Evolutionary conservation across 2,888 invertebrate species (phyloP), one percentile per base, ranked within the genome.

Genomic region (Pecten maximus): DNA sequence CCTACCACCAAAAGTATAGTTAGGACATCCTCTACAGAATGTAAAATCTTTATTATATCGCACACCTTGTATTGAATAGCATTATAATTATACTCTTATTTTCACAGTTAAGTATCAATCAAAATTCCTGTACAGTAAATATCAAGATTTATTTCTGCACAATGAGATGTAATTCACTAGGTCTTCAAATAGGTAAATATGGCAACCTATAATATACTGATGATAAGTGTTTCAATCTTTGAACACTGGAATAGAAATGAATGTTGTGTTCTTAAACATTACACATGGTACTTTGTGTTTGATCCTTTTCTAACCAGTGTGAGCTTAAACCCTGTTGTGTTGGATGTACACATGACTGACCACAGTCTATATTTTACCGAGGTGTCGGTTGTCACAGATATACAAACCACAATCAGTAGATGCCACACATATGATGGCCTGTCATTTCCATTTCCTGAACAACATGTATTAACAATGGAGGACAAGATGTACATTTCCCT

Each of bases 361-460:
- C 74, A 74, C 74, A 74, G 23, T 10, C 8, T 28, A 35, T 23
- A 48, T 74, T 35, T 35, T 74, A 74, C 35, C 35, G 35, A 74
- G 74, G 74, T 74, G 74, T 74, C 74, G 28, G 74, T 74, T 74
- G 74, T 74, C 74, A 74, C 74, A 74, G 23, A 74, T 60, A 60
- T 74, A 74, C 74, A 74, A 35, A 74, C 74, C 23, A 74, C 74
- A 8, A 74, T 74, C 74, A 28, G 74, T 74, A 74, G 74, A 28
- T 74, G 74, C 74, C 74, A 74, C 74, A 35, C 74, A 74, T 74
- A 74, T 74, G 74, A 74, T 74, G 35, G 35, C 74, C 74, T 74
- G 74, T 74, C 74, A 74, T 74, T 35, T 74, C 28, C 74, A 35
- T 15, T 74, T 74, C 74, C 74, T 74, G 74, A 74, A 74, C 74